Evolutionary conservation across 2,888 invertebrate species (phyloP), one percentile per base, ranked within the genome.

Genomic region (Tenodera sinensis): DNA sequence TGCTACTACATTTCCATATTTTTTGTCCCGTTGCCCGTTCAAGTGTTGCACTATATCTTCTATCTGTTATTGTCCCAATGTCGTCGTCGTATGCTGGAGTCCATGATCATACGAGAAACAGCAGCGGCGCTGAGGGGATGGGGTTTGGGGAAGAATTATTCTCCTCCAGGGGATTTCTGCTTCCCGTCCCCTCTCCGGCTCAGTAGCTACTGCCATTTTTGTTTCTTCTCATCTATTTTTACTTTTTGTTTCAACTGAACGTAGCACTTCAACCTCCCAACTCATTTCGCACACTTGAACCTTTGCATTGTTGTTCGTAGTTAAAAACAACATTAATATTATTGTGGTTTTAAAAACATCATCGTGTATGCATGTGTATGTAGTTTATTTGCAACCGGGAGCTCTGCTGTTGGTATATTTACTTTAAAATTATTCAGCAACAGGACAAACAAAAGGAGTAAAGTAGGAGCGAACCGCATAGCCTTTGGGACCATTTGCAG

Each of bases 101-200:
- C 86, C 86, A n/a, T 81, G 81, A 86, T 86, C 86, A 86, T 86
- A 81, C 71, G 34, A 83, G n/a, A 87, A 42, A 83, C 87, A 87
- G 82, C 83, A 47, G 54, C 54, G 47, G 28, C 47, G 82, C 34
- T 82, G 87, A 28, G 15, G 28, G 83, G 54, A 6, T 71, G 15
- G 20, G 83, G 54, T 15, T 71, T 71, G 54, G 54, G 83, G 82
- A 87, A 87, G 87, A 87, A 87, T 87, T 87, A 87, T 87, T 87
- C 87, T 20, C 42, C 87, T 84, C 83, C 34, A 9, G 30, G 87
- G 83, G 87, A 82, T 83, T 15, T 30, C 30, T 71, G 54, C 20
- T 25, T 71, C 25, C 20, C 54, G 54, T 71, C 54, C 54, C 54
- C 54, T 71, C 25, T 25, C 54, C 54, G 15, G 54, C 54, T 15